Conservation (phyloP, 1,140 invertebrate genomes). For the Drosophila grimshawi region DNA sequence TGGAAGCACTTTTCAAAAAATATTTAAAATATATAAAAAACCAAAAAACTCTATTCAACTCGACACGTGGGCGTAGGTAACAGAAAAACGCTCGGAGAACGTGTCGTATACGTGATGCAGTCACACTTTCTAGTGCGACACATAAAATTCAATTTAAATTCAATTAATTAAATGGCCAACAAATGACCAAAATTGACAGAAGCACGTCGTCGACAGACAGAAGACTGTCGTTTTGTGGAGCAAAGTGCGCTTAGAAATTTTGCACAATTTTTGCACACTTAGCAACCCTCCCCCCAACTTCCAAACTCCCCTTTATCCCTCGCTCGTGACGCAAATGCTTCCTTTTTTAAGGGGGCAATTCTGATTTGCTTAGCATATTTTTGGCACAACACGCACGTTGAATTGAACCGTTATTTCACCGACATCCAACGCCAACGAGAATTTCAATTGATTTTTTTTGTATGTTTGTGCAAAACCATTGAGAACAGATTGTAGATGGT, state of each 20-base stretch:
- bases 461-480: conserved; percentile 43
- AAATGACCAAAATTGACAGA: conserved; percentile 56
- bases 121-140: conserved; percentile 67
- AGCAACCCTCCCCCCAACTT: too few relatives aligned
- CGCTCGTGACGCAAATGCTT: conserved; percentile 21
- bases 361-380: conserved; percentile 36
- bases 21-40: conserved; percentile 39
- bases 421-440: conserved; percentile 56
- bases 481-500: conserved; percentile 63
- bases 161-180: conserved; percentile 49
- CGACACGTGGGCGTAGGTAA: conserved; percentile 61
- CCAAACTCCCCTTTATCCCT: too few relatives aligned
- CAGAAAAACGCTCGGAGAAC: conserved; percentile 19
- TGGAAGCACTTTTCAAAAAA: conserved; percentile 71
- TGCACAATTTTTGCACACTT: neutral
- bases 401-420: conserved; percentile 66
- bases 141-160: conserved; percentile 55
- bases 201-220: conserved; percentile 43
- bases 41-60: conserved; percentile 12
- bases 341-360: conserved; percentile 23
- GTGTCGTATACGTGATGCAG: conserved; percentile 70
- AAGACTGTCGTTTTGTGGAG: conserved; percentile 68
- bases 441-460: conserved; percentile 65
- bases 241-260: conserved; percentile 62
- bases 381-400: conserved; percentile 65